phyloP scores from a whole-genome alignment of 2,888 invertebrate species.

The Dryococelus australis region DNA sequence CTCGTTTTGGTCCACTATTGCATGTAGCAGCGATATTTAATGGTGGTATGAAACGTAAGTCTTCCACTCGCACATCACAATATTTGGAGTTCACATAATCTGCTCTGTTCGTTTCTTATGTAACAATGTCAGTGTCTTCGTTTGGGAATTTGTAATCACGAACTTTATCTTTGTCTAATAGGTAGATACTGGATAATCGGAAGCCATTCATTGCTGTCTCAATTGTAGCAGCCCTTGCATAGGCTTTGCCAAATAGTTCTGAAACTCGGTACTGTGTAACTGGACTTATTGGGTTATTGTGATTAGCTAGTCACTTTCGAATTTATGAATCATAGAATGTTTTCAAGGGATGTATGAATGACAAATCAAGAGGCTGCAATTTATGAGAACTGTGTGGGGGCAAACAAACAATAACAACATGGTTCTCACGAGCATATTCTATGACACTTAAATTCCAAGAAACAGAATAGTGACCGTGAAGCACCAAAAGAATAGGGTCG shows the following conservation, averaged over 20 bases:
- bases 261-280: neutral
- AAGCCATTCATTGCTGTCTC: neutral
- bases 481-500: neutral
- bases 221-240: neutral
- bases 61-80: too few relatives aligned
- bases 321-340: neutral
- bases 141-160: neutral
- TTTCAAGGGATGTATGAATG: neutral
- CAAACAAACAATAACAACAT: neutral
- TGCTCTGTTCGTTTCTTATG: too few relatives aligned
- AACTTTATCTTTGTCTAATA: neutral
- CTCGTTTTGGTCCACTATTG: too few relatives aligned
- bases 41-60: too few relatives aligned
- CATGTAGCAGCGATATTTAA: too few relatives aligned
- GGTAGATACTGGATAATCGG: neutral
- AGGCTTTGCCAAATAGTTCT: neutral
- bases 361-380: neutral
- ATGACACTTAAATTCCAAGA: neutral
- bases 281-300: neutral
- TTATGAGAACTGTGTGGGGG: neutral
- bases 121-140: too few relatives aligned
- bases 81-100: too few relatives aligned
- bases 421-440: neutral
- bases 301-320: neutral
- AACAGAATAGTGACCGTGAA: neutral